Percentiles rank a stretch among this genome's conserved stretches.
These are phyloP conservation scores for Drosophila aldrichi DNA, from an alignment of 2,888 invertebrate species.

Conservation along the genomic window DNA sequence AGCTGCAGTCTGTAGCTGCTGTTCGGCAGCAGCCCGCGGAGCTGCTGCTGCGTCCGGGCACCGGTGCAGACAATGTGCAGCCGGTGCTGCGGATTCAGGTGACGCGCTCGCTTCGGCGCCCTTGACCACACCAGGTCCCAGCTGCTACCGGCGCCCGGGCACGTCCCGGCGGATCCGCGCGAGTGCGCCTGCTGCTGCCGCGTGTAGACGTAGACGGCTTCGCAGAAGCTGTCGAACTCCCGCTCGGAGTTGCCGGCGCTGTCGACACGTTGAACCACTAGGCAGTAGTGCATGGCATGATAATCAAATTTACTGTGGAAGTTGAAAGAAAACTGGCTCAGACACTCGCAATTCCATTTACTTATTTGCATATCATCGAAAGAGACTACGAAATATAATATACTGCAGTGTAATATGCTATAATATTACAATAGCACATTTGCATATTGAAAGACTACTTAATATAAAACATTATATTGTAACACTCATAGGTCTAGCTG, in stretches of 20 bases:
- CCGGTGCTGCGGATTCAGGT: constrained; percentile 72
- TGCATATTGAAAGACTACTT: too few relatives aligned
- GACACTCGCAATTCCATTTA: too few relatives aligned
- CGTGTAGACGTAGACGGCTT: constrained; percentile 64
- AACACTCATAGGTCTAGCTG: too few relatives aligned
- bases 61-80: constrained; percentile 84
- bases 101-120: constrained; percentile 75
- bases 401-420: too few relatives aligned
- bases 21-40: constrained; percentile 81
- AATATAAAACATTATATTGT: too few relatives aligned
- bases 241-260: constrained; percentile 19
- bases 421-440: too few relatives aligned
- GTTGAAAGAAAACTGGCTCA: too few relatives aligned
- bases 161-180: constrained; percentile 23
- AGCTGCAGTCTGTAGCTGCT: constrained; percentile 83
- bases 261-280: constrained; percentile 80
- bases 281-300: constrained; percentile 85
- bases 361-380: too few relatives aligned
- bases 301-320: constrained; percentile 83
- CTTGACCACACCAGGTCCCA: constrained; percentile 81
- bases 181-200: constrained; percentile 37
- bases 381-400: too few relatives aligned
- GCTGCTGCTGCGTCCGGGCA: constrained; percentile 81
- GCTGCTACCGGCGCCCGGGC: constrained; percentile 52
- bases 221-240: constrained; percentile 65